Evolutionary conservation across 2,888 invertebrate genomes (phyloP), one percentile per base, ranked within the genome.

Genomic region (Tenthredo amoena): DNA sequence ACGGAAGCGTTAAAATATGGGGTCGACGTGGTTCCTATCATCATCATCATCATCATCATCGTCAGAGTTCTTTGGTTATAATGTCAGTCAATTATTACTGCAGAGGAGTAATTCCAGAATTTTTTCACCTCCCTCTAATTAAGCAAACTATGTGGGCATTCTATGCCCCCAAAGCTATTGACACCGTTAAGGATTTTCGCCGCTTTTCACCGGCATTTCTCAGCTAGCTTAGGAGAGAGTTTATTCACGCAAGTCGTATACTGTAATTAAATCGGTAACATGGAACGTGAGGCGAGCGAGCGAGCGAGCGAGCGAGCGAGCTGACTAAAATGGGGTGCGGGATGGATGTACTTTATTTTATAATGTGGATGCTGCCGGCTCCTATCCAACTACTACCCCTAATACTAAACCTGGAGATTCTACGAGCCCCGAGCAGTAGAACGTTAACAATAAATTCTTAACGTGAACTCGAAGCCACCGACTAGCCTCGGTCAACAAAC

Each of bases 211-310:
- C 18, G 50, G 18, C n/a, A 55, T 55, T n/a, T 55, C 55, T 10
- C 31, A 26, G 37, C 71, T 15, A 34, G 34, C 4, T 2, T n/a
- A 26, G 18, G 7, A 55, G 55, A 37, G 31, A 50, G 50, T 31
- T 55, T 77, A 77, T 77, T 77, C 77, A 77, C 50, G 50, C 77
- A 77, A 77, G 34, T 77, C 50, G 31, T 55, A 18, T n/a, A 77
- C 77, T 77, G 77, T 77, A 77, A 77, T 77, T 77, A 77, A 77
- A 77, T 77, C 77, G 55, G 40, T 31, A 74, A 21, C 43, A 12
- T 21, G 43, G 43, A 31, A 77, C 55, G 77, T 50, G 50, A n/a
- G 31, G 18, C 31, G 10, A 37, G 43, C n/a, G 37, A 37, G 40
- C n/a, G n/a, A n/a, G n/a, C n/a, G n/a, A n/a, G n/a, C n/a, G n/a